A percentile compares a stretch with the other conserved stretches of the same genome.
Evolutionary conservation across 2,797 vertebrate species (phyloP).

Genomic region (Mionectes olivaceus): DNA sequence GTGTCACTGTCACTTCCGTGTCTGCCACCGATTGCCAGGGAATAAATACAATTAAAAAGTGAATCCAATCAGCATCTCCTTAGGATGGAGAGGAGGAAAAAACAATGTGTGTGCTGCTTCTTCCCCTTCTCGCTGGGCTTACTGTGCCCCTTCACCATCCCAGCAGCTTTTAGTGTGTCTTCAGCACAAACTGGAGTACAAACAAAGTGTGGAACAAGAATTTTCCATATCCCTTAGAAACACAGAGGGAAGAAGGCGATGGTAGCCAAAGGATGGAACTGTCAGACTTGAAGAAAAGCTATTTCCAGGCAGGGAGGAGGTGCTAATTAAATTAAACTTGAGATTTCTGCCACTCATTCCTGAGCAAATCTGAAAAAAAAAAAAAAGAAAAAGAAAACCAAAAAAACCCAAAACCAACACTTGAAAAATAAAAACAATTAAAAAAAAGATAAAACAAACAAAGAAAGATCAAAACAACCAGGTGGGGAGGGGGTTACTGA

Average conservation of each 20-base stretch:
- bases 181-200: not conserved
- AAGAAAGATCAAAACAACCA: not conserved
- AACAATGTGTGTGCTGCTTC: not conserved
- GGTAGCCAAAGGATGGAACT: constrained; percentile 46
- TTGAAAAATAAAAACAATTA: not conserved
- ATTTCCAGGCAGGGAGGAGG: constrained; percentile 52
- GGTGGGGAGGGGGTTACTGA: not conserved
- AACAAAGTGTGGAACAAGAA: constrained; percentile 24
- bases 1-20: not conserved
- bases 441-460: not conserved
- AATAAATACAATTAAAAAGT: constrained; percentile 7
- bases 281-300: constrained; percentile 32
- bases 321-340: constrained; percentile 62
- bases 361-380: not conserved
- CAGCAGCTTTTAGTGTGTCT: not conserved
- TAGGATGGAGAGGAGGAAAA: not conserved
- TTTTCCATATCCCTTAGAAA: constrained; percentile 55
- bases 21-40: not conserved
- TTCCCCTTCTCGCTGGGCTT: not conserved
- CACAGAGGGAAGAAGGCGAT: constrained; percentile 49
- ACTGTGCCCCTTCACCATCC: not conserved
- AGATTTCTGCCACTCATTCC: constrained; percentile 2
- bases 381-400: not conserved
- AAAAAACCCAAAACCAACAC: not conserved
- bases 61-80: not conserved